Base-by-base conservation (phyloP, 2,888 invertebrate genomes). In the Tromatobia lineatoria region DNA sequence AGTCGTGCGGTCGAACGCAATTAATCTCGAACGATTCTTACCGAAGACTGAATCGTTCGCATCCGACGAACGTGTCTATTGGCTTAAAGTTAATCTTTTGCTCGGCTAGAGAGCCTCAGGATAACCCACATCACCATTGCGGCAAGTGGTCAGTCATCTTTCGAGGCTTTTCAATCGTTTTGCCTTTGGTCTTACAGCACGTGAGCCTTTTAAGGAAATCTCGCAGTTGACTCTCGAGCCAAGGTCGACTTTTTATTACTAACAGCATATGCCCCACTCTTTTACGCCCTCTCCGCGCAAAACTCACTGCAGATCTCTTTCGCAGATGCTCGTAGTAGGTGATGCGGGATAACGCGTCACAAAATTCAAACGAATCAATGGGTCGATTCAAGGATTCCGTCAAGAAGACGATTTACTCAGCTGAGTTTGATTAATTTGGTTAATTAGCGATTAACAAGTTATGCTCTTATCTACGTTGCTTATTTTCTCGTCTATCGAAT, bases 61-160 rank as follows among this genome's bases (percentile, higher is more conserved):
- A 50, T 64, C 13, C 38, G 45, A 38, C 23, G 13, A 15, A 54
- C 47, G 47, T 42, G 25, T 20, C 34, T 11, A 20, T 64, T 52
- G n/a, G 23, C 47, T n/a, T 18, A 10, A 61, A 64, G 15, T 64
- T 52, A 64, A 64, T 64, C 64, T 50, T 34, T 34, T 20, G 23
- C 38, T 38, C 23, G 13, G 13, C 59, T 42, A 18, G 59, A 59
- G 57, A 3, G 29, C n/a, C 29, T 25, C 47, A 20, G 73, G 20
- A 70, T 87, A 88, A 90, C 88, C 89, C 85, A 90, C 86, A 89
- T 89, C 66, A 85, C 81, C 79, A 82, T 74, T 87, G 87, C 86
- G 87, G 80, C 87, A 73, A 88, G 82, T 84, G 83, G 75, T 86
- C 64, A 52, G 64, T 71, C 66, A 66, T 73, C 64, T 80, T 59